Conservation (phyloP, 2,113 vertebrate genomes). For the Pimephales promelas region DNA sequence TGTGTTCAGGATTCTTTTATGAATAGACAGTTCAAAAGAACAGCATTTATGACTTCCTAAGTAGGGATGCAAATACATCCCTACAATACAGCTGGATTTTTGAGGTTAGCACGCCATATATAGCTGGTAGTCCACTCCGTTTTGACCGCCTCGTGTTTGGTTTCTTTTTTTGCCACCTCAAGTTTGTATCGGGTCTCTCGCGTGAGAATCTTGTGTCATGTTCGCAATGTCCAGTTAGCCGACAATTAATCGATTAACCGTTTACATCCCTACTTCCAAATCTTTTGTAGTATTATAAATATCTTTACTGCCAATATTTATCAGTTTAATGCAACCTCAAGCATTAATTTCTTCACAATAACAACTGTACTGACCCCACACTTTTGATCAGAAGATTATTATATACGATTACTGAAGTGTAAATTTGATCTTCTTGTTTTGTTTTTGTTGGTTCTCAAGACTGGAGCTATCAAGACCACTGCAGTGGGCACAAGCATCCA, state of each 20-base stretch:
- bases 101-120: no score
- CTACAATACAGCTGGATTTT: no score
- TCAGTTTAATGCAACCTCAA: background rate
- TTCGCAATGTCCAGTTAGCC: no score
- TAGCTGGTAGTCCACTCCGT: no score
- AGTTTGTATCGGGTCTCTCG: no score
- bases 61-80: no score
- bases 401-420: background rate
- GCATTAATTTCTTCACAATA: background rate
- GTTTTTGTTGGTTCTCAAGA: constrained; percentile 73
- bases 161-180: no score
- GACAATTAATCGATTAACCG: no score
- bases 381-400: background rate
- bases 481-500: constrained; percentile 89
- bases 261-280: no score
- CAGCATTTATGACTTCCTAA: background rate
- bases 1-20: background rate
- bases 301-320: background rate
- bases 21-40: background rate
- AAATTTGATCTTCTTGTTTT: constrained; percentile 8
- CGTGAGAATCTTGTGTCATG: no score
- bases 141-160: no score
- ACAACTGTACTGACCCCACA: background rate
- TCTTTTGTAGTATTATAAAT: background rate
- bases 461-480: constrained; percentile 90